phyloP scores from a whole-genome alignment of 2,797 vertebrate genomes.

The Gobionotothen gibberifrons region DNA sequence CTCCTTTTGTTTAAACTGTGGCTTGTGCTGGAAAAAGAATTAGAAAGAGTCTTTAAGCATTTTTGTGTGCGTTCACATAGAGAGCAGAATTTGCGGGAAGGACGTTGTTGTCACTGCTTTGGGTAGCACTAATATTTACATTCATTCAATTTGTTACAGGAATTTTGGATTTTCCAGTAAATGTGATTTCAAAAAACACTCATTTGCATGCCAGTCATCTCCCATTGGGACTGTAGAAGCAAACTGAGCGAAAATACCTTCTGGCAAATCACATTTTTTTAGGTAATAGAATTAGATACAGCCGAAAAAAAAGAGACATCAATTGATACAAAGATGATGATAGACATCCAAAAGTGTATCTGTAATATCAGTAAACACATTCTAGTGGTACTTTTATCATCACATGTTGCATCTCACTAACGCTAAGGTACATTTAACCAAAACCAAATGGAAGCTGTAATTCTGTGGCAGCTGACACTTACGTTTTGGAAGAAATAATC shows the following conservation, averaged over 20 bases:
- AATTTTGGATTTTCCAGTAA: constrained; percentile 48
- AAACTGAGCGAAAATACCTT: constrained; percentile 26
- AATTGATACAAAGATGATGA: constrained; percentile 1
- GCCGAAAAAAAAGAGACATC: background rate
- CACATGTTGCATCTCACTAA: constrained; percentile 13
- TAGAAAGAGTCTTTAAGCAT: background rate
- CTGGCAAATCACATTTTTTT: constrained; percentile 27
- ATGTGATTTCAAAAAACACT: constrained; percentile 24
- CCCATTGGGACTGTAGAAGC: constrained; percentile 4
- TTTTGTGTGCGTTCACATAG: constrained; percentile 18
- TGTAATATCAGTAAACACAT: constrained; percentile 9
- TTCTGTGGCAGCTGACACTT: background rate
- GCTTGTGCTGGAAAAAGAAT: constrained; percentile 18
- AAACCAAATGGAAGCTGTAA: no score
- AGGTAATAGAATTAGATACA: constrained; percentile 38
- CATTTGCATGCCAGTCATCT: background rate
- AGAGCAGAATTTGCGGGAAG: constrained; percentile 14
- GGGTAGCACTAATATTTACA: constrained; percentile 50
- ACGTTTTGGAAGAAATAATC: constrained; percentile 3
- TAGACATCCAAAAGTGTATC: constrained; percentile 25
- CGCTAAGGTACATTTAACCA: background rate
- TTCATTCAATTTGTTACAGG: constrained; percentile 32
- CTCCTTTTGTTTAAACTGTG: constrained; percentile 24
- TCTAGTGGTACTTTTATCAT: constrained; percentile 6
- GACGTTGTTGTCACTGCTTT: constrained; percentile 21